Evolutionary conservation across 2,113 vertebrate genomes (phyloP), one percentile per base, ranked within the genome.

Genomic region (Riparia riparia): DNA sequence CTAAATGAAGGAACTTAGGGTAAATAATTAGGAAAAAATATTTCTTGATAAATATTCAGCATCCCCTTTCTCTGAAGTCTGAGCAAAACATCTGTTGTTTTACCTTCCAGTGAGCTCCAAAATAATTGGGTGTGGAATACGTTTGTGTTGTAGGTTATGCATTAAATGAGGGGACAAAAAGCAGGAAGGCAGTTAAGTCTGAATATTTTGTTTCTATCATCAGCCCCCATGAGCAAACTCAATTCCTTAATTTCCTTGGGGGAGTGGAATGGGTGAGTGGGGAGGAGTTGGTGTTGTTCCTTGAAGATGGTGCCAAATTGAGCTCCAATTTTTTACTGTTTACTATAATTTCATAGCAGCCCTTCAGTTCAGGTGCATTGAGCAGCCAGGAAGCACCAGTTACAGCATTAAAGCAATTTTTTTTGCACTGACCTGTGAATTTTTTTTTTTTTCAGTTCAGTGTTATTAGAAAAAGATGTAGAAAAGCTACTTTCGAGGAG

Each of bases 41-140:
- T 45, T 92, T 74, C 20, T 41, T 82, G 14, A 60, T 79, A 84
- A 84, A 87, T 84, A 72, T 72, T 64, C 26, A 79, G 6, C 66
- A 72, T 85, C 7, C 0, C 0, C 37, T 87, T 89, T 85, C 49
- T 87, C 53, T 60, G 61, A 89, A 82, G 65, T 49, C 22, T 34
- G n/a, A 82, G 42, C 37, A 80, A 77, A 94, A 65, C 44, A 79
- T 91, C 88, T 91, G n/a, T 32, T 87, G 17, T 72, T 85, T 93
- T 66, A 82, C 82, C 54, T 92, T 80, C 20, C 63, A 54, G 39
- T 45, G 60, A 73, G 57, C 69, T 65, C 7, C 37, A 69, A 45
- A 82, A 45, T 76, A 79, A 65, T 58, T 71, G 17, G 17, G 53
- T 79, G 9, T n/a, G 31, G 50, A 54, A 80, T 49, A 26, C 37